Evolutionary conservation across 2,113 vertebrate species (phyloP).

Genomic region (Bothrops jararaca): DNA sequence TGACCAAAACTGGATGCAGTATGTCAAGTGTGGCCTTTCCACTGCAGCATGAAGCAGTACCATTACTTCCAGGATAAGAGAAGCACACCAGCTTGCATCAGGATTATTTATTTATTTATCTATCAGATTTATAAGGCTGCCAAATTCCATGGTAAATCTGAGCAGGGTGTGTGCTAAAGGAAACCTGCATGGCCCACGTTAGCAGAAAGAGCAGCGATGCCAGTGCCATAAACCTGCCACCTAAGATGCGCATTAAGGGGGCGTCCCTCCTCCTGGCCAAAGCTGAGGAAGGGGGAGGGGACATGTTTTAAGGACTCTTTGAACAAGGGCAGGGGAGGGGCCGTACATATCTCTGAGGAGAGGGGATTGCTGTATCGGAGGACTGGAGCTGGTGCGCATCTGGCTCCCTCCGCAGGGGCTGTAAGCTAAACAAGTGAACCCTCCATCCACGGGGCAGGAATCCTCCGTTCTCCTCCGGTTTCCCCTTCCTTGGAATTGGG

Average conservation of each 20-base stretch:
- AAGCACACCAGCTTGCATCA: not conserved
- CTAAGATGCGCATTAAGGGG: not conserved
- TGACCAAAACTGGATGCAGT: no score
- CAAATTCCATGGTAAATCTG: not conserved
- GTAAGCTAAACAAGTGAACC: no score
- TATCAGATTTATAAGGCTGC: not conserved
- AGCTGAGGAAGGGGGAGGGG: no score
- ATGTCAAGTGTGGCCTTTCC: no score
- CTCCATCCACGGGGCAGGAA: not conserved
- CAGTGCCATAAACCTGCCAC: not conserved
- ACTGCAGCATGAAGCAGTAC: no score
- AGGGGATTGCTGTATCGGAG: not conserved
- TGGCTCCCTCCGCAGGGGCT: not conserved
- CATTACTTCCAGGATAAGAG: not conserved
- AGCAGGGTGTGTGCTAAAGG: not conserved
- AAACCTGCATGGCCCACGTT: not conserved
- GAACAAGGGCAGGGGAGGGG: not conserved
- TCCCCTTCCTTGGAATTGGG: not conserved
- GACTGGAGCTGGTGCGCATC: no score
- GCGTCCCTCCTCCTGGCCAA: not conserved
- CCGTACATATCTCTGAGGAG: not conserved
- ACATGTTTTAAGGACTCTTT: not conserved
- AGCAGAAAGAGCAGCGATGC: not conserved
- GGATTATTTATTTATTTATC: not conserved
- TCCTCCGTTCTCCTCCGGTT: not conserved